Evolutionary conservation across 1,140 invertebrate species (phyloP).

Genomic region (Apocrypta bakeri): DNA sequence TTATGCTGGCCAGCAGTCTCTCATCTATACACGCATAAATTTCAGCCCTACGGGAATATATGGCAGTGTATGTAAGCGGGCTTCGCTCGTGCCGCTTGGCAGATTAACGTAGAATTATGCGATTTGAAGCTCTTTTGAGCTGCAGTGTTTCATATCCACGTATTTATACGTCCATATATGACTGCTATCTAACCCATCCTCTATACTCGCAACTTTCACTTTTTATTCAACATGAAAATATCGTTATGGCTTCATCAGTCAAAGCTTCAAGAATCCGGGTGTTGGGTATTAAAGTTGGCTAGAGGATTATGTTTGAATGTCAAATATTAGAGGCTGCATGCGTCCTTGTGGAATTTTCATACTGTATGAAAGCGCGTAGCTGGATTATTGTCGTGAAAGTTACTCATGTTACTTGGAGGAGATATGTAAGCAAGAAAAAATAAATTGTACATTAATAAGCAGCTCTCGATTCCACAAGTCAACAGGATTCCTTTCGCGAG

Average conservation of each 20-base stretch:
- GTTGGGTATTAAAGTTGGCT: neutral
- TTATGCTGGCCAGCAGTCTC: constrained; percentile 1
- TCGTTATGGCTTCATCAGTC: constrained; percentile 48
- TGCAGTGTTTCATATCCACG: neutral
- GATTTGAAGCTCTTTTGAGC: neutral
- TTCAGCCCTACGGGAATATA: constrained; percentile 32
- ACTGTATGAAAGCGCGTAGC: neutral
- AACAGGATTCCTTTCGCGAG: neutral
- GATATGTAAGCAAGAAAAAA: neutral
- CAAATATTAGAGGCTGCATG: neutral
- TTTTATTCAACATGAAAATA: constrained; percentile 41
- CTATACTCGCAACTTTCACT: neutral
- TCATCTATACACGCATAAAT: constrained; percentile 30
- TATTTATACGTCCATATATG: neutral
- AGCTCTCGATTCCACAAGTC: neutral
- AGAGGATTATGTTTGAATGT: constrained; percentile 11
- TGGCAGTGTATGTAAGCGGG: neutral
- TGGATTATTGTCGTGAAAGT: constrained; percentile 8
- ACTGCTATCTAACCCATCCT: neutral
- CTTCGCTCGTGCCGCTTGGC: neutral
- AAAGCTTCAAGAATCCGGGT: neutral
- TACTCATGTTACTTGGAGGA: neutral
- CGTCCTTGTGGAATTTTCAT: neutral
- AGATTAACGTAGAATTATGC: constrained; percentile 44
- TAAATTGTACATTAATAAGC: neutral